Percentiles rank a stretch among this genome's conserved stretches.
Evolutionary conservation across 2,797 vertebrate species (phyloP).

Genomic region (Melanotaenia pygmaea): DNA sequence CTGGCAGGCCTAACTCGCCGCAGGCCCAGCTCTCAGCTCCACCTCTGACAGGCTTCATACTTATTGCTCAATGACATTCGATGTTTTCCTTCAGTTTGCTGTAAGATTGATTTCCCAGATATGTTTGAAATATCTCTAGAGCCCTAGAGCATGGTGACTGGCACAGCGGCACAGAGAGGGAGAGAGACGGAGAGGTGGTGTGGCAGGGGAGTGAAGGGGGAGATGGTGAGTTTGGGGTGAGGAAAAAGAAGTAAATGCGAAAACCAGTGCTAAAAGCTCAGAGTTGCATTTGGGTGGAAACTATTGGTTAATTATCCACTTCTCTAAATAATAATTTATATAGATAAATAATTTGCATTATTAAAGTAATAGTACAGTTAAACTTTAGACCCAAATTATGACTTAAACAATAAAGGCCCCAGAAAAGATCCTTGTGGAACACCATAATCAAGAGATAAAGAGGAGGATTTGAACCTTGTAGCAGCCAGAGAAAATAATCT

Average conservation of each 20-base stretch:
- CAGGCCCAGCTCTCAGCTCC: conserved; percentile 91
- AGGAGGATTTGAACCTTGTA: too few relatives aligned
- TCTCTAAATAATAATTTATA: not conserved
- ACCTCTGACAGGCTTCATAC: conserved; percentile 90
- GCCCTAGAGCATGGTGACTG: conserved; percentile 88
- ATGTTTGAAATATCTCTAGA: conserved; percentile 94
- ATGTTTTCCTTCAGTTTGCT: conserved; percentile 95
- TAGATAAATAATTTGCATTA: not conserved
- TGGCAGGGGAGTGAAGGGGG: conserved; percentile 23
- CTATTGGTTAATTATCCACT: not conserved
- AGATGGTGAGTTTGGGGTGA: conserved; percentile 26
- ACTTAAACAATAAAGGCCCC: too few relatives aligned
- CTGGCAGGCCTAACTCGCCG: conserved; percentile 85
- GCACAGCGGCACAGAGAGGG: conserved; percentile 65
- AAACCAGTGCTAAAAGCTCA: conserved; percentile 15
- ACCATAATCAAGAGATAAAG: too few relatives aligned
- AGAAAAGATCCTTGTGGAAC: too few relatives aligned
- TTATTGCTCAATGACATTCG: conserved; percentile 98
- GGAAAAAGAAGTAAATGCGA: conserved; percentile 32
- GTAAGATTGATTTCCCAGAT: conserved; percentile 94
- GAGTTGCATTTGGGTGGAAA: not conserved
- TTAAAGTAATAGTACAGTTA: not conserved
- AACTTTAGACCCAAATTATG: not conserved
- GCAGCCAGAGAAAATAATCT: too few relatives aligned
- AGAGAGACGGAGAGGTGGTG: conserved; percentile 42